Base-by-base conservation (phyloP, 1,140 invertebrate species). In the Atta texana region DNA sequence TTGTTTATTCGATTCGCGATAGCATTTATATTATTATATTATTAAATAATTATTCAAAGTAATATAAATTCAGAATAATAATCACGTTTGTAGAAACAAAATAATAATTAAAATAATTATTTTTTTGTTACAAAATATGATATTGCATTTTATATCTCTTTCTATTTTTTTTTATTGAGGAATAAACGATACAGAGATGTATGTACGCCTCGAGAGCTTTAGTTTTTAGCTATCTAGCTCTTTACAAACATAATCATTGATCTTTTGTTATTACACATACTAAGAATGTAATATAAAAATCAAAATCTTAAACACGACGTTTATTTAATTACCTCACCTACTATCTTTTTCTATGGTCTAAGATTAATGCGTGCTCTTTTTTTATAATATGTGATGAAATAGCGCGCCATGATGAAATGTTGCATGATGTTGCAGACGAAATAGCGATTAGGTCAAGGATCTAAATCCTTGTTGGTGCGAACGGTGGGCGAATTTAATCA, bases 391-490 rank as follows among this genome's bases (percentile, higher is more conserved):
- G 72, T 34, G 53, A 53, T 64, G 74, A 85, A 82, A 87, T 68
- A 44, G 74, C 75, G 64, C 34, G 78, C 77, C 1, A 39, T 59
- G 68, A 84, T 24, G 24, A 24, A 24, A 24, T 90, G 34, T 39
- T 39, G 34, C 7, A 78, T 31, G 39, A 16, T 53, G 31, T 44
- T 34, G 31, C 21, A 16, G 77, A 80, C 3, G 14, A 55, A 66
- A 57, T 69, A 80, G 63, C 84, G 89, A 90, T 90, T 90, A 90
- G 89, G 86, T 90, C 88, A 87, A 89, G 61, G 31, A 74, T 71
- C 63, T 89, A 85, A 89, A 78, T 90, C 86, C 76, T 81, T 76
- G 85, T 89, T 85, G 57, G 72, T 87, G 87, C 77, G 63, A 51
- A 77, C 44, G 72, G 86, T 77, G 57, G 68, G 63, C 71, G 88